Evolutionary conservation across 1,140 invertebrate species (phyloP).

Genomic region (Drosophila ananassae): DNA sequence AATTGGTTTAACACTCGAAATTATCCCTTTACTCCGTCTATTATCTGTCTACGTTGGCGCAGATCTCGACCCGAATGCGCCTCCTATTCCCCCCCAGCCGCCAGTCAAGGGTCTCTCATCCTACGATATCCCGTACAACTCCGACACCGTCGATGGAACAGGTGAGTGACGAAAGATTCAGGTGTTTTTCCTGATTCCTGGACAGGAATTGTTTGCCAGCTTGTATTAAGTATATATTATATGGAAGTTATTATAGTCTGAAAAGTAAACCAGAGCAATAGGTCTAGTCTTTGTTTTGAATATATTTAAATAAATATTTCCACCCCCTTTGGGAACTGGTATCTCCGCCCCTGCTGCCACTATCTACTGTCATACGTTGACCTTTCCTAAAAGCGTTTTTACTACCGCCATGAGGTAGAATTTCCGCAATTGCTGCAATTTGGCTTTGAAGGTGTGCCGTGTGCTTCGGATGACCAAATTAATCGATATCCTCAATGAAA

Average conservation of each 20-base stretch:
- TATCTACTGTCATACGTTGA: slow-evolving; percentile 42
- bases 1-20: slow-evolving; percentile 41
- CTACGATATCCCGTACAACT: slow-evolving; percentile 52
- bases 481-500: slow-evolving; percentile 74
- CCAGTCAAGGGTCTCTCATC: slow-evolving; percentile 58
- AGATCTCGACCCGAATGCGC: slow-evolving; percentile 78
- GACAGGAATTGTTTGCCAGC: neutral
- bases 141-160: slow-evolving; percentile 59
- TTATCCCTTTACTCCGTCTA: slow-evolving; percentile 46
- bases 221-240: too few relatives aligned
- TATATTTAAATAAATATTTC: neutral
- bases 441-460: slow-evolving; percentile 67
- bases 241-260: too few relatives aligned
- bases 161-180: slow-evolving; percentile 61
- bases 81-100: slow-evolving; percentile 72
- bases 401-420: slow-evolving; percentile 43
- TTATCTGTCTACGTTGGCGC: slow-evolving; percentile 50
- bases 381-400: slow-evolving; percentile 64
- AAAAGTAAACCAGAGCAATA: too few relatives aligned
- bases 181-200: neutral
- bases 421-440: slow-evolving; percentile 79
- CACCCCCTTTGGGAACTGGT: neutral
- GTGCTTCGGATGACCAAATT: slow-evolving; percentile 64
- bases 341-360: slow-evolving; percentile 8
- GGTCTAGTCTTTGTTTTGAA: neutral